These are phyloP conservation scores for Philereme vetulata DNA, from an alignment of 2,888 invertebrate species.

Conservation along the genomic window DNA sequence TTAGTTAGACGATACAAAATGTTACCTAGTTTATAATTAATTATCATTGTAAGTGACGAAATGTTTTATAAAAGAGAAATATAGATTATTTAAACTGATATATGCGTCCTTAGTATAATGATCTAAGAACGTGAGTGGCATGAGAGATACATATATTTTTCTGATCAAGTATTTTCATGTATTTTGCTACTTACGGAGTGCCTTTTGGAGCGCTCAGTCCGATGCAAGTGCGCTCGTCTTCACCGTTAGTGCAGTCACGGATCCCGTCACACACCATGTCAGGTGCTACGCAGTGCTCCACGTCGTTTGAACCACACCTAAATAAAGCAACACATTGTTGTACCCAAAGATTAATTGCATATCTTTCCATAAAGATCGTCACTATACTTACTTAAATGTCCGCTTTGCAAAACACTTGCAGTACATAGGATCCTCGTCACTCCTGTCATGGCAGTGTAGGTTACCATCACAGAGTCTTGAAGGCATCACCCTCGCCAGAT, in stretches of 20 bases:
- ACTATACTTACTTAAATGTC: conserved; percentile 56
- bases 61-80: no score
- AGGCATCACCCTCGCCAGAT: conserved; percentile 87
- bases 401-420: conserved; percentile 85
- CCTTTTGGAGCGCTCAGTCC: conserved; percentile 65
- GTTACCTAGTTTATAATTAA: no score
- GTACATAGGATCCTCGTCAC: conserved; percentile 87
- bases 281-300: conserved; percentile 85
- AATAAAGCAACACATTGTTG: not conserved
- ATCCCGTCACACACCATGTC: conserved; percentile 92
- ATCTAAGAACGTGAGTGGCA: no score
- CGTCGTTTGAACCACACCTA: conserved; percentile 60
- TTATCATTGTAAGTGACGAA: no score
- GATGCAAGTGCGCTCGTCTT: conserved; percentile 88
- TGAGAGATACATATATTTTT: no score
- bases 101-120: no score
- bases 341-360: no score
- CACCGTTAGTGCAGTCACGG: conserved; percentile 88
- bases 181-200: conserved; percentile 58
- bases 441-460: conserved; percentile 89
- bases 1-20: no score
- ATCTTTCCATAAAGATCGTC: no score
- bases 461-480: conserved; percentile 89
- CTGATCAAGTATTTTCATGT: no score
- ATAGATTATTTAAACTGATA: no score